Conservation (phyloP, 2,888 invertebrate genomes). For the Oscheius sp. region DNA sequence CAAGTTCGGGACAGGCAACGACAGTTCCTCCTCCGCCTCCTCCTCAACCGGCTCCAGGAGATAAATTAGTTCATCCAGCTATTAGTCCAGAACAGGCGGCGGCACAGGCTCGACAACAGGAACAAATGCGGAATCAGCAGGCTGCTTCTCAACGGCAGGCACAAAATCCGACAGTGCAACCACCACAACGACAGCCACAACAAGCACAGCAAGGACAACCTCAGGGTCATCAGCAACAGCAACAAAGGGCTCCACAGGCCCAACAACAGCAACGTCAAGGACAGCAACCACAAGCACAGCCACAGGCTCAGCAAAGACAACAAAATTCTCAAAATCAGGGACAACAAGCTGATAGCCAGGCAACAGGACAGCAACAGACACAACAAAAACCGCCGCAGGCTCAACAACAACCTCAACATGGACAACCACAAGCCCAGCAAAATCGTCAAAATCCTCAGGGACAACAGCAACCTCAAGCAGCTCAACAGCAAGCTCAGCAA, state of each 20-base stretch:
- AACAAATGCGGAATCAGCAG: neutral
- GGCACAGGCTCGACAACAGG: neutral
- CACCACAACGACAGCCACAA: neutral
- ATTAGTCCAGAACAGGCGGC: neutral
- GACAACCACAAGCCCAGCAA: neutral
- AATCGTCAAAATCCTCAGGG: neutral
- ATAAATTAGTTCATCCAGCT: conserved; percentile 1
- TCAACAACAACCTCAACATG: neutral
- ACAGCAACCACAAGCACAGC: too few species aligned
- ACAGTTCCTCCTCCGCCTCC: neutral
- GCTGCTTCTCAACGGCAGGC: neutral
- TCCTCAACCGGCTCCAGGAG: neutral
- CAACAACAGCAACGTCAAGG: neutral
- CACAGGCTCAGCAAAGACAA: neutral
- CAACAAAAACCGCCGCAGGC: neutral
- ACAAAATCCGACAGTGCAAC: neutral
- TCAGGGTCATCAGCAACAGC: neutral
- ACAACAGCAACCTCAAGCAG: neutral
- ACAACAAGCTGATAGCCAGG: neutral
- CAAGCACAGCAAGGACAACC: neutral
- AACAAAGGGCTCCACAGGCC: neutral
- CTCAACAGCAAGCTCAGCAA: neutral
- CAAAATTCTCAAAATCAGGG: neutral
- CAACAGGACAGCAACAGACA: neutral
- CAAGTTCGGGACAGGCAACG: too few species aligned